These are phyloP conservation scores for Scatophagus argus DNA, from an alignment of 2,113 vertebrate species.

Conservation along the genomic window DNA sequence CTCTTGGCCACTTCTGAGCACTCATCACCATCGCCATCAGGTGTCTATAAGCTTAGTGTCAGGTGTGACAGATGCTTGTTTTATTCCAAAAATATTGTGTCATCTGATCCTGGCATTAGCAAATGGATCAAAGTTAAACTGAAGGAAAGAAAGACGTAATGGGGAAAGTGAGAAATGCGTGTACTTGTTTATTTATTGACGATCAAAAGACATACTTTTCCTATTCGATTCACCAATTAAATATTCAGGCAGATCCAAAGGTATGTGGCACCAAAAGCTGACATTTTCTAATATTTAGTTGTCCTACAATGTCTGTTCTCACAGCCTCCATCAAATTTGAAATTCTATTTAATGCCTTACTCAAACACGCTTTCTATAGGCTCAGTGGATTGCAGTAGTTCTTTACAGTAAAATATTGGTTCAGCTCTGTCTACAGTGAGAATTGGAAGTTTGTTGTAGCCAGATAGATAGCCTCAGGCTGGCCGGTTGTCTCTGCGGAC, in stretches of 20 bases:
- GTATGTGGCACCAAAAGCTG: neutral
- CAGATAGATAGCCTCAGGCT: conserved; percentile 1
- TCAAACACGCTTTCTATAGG: neutral
- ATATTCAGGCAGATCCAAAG: conserved; percentile 22
- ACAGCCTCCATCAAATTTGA: neutral
- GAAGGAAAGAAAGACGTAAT: neutral
- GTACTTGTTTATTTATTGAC: conserved; percentile 14
- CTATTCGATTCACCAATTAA: conserved; percentile 10
- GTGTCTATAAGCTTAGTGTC: too few relatives aligned
- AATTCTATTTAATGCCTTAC: neutral
- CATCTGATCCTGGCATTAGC: neutral
- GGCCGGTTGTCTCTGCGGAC: conserved; percentile 34
- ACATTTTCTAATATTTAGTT: conserved; percentile 4
- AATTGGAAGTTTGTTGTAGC: conserved; percentile 29
- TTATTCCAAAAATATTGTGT: too few relatives aligned
- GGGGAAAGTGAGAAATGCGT: neutral
- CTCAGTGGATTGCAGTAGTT: conserved; percentile 1
- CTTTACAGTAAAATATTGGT: conserved; percentile 5
- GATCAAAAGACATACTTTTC: neutral
- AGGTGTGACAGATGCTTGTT: too few relatives aligned
- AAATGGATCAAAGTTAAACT: neutral
- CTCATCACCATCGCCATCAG: too few relatives aligned
- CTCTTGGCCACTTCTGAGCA: neutral
- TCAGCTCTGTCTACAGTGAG: conserved; percentile 46
- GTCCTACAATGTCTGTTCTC: neutral